Percentiles rank a stretch among this genome's conserved stretches.
phyloP scores from a whole-genome alignment of 1,140 invertebrate genomes.

The Drosophila kanapiae region DNA sequence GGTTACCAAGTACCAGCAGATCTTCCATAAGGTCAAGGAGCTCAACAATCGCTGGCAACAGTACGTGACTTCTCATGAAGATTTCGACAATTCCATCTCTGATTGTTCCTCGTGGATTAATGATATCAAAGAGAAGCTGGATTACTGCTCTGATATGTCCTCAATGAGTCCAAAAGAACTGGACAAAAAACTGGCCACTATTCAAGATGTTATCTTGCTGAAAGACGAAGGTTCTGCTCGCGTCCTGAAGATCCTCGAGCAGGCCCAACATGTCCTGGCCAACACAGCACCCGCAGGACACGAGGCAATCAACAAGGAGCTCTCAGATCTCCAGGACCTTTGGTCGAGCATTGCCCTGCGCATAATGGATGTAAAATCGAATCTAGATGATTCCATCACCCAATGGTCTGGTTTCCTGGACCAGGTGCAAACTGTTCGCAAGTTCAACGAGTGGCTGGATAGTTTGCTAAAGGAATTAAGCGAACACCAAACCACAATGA shows the following conservation, averaged over 20 bases:
- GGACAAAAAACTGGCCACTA: constrained; percentile 93
- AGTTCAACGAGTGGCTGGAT: constrained; percentile 93
- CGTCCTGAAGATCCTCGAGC: constrained; percentile 93
- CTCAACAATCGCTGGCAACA: constrained; percentile 95
- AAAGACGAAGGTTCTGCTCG: constrained; percentile 97
- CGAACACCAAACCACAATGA: constrained; percentile 91
- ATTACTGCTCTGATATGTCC: constrained; percentile 93
- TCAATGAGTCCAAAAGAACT: constrained; percentile 93
- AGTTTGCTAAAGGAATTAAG: constrained; percentile 90
- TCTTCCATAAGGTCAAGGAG: constrained; percentile 96
- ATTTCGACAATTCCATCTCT: constrained; percentile 92
- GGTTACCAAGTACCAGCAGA: constrained; percentile 95
- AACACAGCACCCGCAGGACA: constrained; percentile 96
- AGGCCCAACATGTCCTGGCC: constrained; percentile 95
- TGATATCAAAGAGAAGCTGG: constrained; percentile 93
- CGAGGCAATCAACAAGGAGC: constrained; percentile 92
- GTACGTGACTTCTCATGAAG: constrained; percentile 95
- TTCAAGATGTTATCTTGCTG: constrained; percentile 93
- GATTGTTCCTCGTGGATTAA: constrained; percentile 94
- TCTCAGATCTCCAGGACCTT: constrained; percentile 94
- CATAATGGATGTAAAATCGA: constrained; percentile 95
- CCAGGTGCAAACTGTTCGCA: constrained; percentile 94
- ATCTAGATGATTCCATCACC: constrained; percentile 95
- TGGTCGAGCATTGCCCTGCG: constrained; percentile 94
- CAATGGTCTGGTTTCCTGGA: constrained; percentile 95